These are phyloP conservation scores for Bufo bufo DNA, from an alignment of 2,113 vertebrate genomes.

Conservation along the genomic window DNA sequence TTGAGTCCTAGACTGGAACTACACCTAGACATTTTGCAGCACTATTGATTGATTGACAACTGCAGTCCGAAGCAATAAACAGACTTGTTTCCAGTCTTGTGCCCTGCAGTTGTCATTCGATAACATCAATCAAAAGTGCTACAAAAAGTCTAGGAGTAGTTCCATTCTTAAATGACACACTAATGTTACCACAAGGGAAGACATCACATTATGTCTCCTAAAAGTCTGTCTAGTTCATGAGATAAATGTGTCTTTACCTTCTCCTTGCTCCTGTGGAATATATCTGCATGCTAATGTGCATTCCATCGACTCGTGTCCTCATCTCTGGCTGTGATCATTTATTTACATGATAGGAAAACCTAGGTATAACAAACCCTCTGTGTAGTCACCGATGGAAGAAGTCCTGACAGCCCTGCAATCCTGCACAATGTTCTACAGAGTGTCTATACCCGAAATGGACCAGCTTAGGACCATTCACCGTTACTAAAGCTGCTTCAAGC, in stretches of 20 bases:
- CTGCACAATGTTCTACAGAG: background rate
- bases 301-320: background rate
- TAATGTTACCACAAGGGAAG: background rate
- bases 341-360: background rate
- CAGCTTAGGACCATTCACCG: too few relatives aligned
- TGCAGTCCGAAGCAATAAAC: too few relatives aligned
- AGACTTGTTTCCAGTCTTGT: too few relatives aligned
- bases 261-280: conserved; percentile 9
- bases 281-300: conserved; percentile 12
- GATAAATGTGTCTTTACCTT: background rate
- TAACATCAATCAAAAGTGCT: too few relatives aligned
- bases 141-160: too few relatives aligned
- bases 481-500: too few relatives aligned
- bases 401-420: background rate
- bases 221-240: background rate
- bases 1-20: too few relatives aligned
- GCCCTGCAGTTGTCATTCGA: too few relatives aligned
- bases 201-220: background rate
- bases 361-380: background rate
- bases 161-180: background rate
- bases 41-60: too few relatives aligned
- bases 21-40: too few relatives aligned
- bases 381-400: background rate
- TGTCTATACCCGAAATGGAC: background rate
- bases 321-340: background rate